phyloP scores from a whole-genome alignment of 2,888 invertebrate species.

The Blastobasis adustella region DNA sequence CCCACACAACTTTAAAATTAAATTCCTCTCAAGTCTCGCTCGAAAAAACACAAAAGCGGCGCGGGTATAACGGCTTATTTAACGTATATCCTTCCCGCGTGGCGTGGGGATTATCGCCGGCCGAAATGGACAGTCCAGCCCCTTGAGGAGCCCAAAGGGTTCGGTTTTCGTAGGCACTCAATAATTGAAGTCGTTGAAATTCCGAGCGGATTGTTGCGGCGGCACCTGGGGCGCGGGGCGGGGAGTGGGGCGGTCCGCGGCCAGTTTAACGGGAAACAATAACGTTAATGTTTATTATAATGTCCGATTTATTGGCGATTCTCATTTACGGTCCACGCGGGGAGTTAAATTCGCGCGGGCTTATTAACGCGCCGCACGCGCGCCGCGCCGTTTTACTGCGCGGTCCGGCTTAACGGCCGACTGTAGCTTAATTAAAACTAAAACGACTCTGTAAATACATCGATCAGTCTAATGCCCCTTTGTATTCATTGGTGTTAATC shows the following conservation, averaged over 20 bases:
- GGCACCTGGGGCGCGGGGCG: conserved; percentile 41
- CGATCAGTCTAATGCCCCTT: conserved; percentile 42
- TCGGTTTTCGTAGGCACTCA: conserved; percentile 65
- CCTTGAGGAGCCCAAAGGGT: conserved; percentile 66
- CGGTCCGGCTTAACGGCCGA: conserved; percentile 46
- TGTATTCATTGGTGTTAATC: conserved; percentile 36
- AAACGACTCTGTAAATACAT: conserved; percentile 57
- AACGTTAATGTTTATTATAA: conserved; percentile 71
- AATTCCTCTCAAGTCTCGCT: conserved; percentile 26
- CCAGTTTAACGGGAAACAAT: conserved; percentile 60
- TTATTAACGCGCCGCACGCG: conserved; percentile 53
- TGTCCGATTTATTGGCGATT: conserved; percentile 68
- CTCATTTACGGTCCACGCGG: conserved; percentile 54
- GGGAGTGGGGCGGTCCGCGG: conserved; percentile 17
- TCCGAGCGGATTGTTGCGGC: conserved; percentile 64
- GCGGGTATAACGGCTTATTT: conserved; percentile 47
- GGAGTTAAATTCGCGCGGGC: conserved; percentile 49
- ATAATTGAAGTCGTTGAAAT: conserved; percentile 73
- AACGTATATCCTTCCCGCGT: conserved; percentile 42
- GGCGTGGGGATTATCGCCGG: conserved; percentile 54
- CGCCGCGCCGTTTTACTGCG: conserved; percentile 47
- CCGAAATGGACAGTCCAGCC: conserved; percentile 64
- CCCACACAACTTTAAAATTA: conserved; percentile 32
- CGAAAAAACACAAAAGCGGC: conserved; percentile 37
- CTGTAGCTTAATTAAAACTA: conserved; percentile 67